phyloP scores from a whole-genome alignment of 2,113 vertebrate genomes.

The Strigops habroptila region DNA sequence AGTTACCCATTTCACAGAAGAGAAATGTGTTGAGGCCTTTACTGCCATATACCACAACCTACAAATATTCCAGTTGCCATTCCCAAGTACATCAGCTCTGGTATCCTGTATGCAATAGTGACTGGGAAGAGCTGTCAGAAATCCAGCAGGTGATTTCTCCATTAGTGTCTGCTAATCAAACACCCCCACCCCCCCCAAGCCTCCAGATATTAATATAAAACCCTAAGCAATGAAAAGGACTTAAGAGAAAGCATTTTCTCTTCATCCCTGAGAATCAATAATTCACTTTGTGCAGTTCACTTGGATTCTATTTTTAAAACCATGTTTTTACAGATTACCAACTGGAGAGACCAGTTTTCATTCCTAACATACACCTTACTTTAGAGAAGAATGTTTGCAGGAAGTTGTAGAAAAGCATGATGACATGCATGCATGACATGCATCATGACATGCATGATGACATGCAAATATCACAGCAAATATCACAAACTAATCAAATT shows the following conservation, averaged over 20 bases:
- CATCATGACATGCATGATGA: too few species aligned
- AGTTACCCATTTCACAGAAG: background rate
- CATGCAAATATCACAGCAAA: too few species aligned
- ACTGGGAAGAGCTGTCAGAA: background rate
- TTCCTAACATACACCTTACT: background rate
- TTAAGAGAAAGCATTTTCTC: background rate
- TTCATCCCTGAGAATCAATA: background rate
- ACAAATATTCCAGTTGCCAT: background rate
- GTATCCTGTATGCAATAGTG: background rate
- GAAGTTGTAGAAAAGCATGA: background rate
- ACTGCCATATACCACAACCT: fast-evolving
- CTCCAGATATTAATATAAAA: background rate
- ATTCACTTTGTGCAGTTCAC: background rate
- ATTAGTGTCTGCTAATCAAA: background rate
- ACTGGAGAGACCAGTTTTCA: background rate
- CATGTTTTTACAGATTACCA: conserved; percentile 1
- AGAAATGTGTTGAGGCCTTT: fast-evolving
- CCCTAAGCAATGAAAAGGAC: background rate
- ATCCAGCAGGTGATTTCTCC: background rate
- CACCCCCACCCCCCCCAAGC: background rate
- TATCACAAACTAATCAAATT: background rate
- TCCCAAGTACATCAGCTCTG: background rate
- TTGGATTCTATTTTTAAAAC: conserved; percentile 25
- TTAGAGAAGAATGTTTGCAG: background rate
- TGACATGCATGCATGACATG: too few species aligned